phyloP scores from a whole-genome alignment of 2,797 vertebrate species.

The Chelon auratus region DNA sequence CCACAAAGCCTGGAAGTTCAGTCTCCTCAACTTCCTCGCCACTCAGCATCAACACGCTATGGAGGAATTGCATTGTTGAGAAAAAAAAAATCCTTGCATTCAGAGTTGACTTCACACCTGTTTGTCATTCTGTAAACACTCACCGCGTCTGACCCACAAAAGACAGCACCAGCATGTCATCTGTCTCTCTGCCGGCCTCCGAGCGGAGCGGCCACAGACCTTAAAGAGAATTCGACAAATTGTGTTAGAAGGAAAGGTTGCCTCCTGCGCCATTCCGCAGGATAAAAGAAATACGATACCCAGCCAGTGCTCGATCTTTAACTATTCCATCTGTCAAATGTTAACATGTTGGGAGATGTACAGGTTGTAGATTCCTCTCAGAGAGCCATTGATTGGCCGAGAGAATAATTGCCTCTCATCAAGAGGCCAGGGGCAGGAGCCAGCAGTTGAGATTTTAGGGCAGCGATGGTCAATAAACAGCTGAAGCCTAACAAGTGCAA shows the following conservation, averaged over 20 bases:
- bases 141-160: constrained; percentile 98
- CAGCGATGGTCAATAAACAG: constrained; percentile 72
- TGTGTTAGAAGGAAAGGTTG: constrained; percentile 21
- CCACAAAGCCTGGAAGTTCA: constrained; percentile 95
- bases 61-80: constrained; percentile 22
- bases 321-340: constrained; percentile 36
- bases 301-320: constrained; percentile 11
- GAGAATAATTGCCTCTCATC: constrained; percentile 73
- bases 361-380: constrained; percentile 33
- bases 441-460: constrained; percentile 54
- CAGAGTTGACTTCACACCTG: constrained; percentile 26
- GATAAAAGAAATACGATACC: not conserved
- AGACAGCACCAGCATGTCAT: constrained; percentile 96
- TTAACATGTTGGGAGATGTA: constrained; percentile 36
- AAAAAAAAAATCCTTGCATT: not conserved
- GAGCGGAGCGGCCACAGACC: constrained; percentile 97
- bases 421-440: constrained; percentile 44
- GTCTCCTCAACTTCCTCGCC: constrained; percentile 99
- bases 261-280: constrained; percentile 14
- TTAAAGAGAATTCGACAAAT: constrained; percentile 62
- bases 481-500: constrained; percentile 64
- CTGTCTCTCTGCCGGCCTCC: constrained; percentile 91
- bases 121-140: constrained; percentile 47
- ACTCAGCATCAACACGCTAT: constrained; percentile 95
- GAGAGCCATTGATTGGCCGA: constrained; percentile 64